Evolutionary conservation across 1,140 invertebrate species (phyloP).

Genomic region (Brevipalpus yothersi): DNA sequence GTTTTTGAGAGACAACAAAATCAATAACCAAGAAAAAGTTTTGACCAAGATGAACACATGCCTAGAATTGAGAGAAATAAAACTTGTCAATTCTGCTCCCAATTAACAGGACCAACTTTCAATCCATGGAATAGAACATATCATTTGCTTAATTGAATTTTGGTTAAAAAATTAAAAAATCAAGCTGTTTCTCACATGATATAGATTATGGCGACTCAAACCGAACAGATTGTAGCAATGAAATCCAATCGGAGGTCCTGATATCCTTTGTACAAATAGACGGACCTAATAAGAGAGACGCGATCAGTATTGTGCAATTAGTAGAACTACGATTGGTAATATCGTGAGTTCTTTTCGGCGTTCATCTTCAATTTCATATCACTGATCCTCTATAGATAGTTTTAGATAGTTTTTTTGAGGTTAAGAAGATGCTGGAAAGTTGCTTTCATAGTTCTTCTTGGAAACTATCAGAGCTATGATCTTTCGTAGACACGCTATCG

Average conservation of each 20-base stretch:
- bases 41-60: constrained; percentile 6
- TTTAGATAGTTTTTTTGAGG: no score
- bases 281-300: background rate
- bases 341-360: no score
- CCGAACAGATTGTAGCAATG: constrained; percentile 9
- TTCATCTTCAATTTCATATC: no score
- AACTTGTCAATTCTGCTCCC: background rate
- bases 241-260: constrained; percentile 7
- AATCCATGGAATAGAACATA: no score
- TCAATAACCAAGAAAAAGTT: constrained; percentile 9
- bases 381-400: no score
- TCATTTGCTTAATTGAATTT: background rate
- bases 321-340: no score
- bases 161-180: background rate
- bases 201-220: background rate
- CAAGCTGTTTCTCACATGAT: background rate
- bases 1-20: constrained; percentile 6
- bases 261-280: constrained; percentile 8
- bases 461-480: no score
- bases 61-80: background rate
- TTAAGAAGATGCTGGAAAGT: no score
- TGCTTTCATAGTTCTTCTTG: no score
- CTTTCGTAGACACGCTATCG: no score
- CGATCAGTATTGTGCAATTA: background rate
- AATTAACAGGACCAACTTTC: no score